Base-by-base conservation (phyloP, 2,113 vertebrate genomes). In the Amphiprion ocellaris region DNA sequence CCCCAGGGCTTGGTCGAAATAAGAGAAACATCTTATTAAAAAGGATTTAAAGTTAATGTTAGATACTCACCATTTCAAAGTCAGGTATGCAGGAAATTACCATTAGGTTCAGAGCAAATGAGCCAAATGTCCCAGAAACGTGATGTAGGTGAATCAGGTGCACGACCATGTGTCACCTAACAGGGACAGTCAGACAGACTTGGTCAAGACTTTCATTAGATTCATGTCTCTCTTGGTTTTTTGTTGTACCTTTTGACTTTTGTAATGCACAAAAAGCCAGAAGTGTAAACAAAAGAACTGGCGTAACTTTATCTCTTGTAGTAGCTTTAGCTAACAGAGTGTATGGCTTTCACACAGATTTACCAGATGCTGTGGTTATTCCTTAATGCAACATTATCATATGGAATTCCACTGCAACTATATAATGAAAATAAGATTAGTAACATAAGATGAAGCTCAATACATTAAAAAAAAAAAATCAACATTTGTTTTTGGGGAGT, bases 31-130 rank as follows among this genome's bases (percentile, higher is more conserved):
- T 10, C 4, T 37, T 41, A 62, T 78, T 82, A 69, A 69, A 69
- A 71, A 44, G 28, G 19, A 68, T 66, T 82, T 56, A 62, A 67
- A 67, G 81, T 69, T 24, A 74, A 73, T 67, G 24, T 74, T 60
- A 62, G 30, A 37, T 19, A 66, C 26, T 63, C 1, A 10, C 47
- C 19, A 24, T 53, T 77, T 47, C 14, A 74, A 79, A 77, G 67
- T 58, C 39, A 70, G 26, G 30, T 46, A 52, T 64, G 39, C 19
- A 47, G 24, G 24, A 4, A 71, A 46, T 49, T 68, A 49, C 5
- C 16, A 44, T 65, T 50, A 54, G 26, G 21, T 59, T 82, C 11
- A 69, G n/a, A 80, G 64, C 30, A 60, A 78, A 75, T 84, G 82
- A 81, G 44, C 5, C 49, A 24, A 69, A 61, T 78, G n/a, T 76